Base-by-base conservation (phyloP, 2,113 vertebrate genomes). In the Sminthopsis crassicaudata region DNA sequence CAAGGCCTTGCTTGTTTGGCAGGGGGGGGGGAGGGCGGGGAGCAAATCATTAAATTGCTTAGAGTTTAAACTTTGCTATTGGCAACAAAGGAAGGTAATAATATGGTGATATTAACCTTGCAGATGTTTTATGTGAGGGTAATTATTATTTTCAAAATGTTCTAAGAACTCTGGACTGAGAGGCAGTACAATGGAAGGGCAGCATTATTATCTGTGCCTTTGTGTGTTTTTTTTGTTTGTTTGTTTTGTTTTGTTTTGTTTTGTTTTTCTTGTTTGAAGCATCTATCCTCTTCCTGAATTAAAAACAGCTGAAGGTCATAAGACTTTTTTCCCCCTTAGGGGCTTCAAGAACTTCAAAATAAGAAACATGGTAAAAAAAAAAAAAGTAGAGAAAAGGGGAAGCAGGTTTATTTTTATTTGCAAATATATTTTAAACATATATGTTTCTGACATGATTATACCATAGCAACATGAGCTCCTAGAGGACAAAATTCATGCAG, bases 221-320 rank as follows among this genome's bases (percentile, higher is more conserved):
- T 95, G 67, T 90, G 94, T 97, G 95, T 94, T 93, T 91, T 89
- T 19, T n/a, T 95, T 92, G n/a, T 90, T 96, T 91, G 46, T n/a
- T n/a, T n/a, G n/a, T n/a, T n/a, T n/a, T n/a, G n/a, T n/a, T n/a
- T n/a, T n/a, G n/a, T n/a, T n/a, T n/a, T n/a, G n/a, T 11, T 76
- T 42, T 97, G 95, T 94, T 93, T 91, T 89, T 19, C 67, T 95
- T 92, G n/a, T 90, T 96, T 91, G 46, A 94, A 94, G 96, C 91
- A 96, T 96, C 84, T n/a, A 55, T 92, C 46, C 48, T 92, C 54
- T 95, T 95, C 46, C 46, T 67, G 55, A 95, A 95, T 50, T 89
- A 94, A 90, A 93, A 95, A 76, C 90, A 94, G 26, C 55, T 95
- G 52, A 93, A 36, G 93, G 27, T 94, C 92, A 96, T 51, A 94